Evolutionary conservation across 2,888 invertebrate genomes (phyloP), one percentile per base, ranked within the genome.

Genomic region (Sesamia inferens): DNA sequence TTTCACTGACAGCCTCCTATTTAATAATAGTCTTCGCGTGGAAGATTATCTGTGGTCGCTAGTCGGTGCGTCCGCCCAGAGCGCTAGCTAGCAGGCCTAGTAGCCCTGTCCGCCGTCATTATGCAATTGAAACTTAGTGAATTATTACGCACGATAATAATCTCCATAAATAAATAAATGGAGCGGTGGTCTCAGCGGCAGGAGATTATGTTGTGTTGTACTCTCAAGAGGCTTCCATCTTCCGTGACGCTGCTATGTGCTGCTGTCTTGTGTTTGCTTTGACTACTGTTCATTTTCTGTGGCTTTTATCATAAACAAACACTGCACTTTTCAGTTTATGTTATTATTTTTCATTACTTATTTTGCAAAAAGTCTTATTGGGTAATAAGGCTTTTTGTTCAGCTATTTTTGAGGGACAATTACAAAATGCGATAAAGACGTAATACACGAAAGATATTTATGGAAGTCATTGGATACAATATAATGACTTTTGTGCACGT

Each of bases 61-160:
- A 69, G 86, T 85, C 83, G 81, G 77, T 68, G 90, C 91, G 93
- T 94, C 92, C 94, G 95, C 94, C 94, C 91, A 88, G 91, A 94
- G 94, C 89, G 79, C 78, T 85, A 78, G 83, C 85, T 78, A 81
- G 82, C 78, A 79, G 85, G 86, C 88, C 90, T 94, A 90, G 95
- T 95, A 95, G 94, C 93, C 88, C 90, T 93, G 94, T 94, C 94
- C 88, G 93, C 94, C 93, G 90, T 95, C 94, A 96, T 96, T 96
- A 96, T 94, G 96, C 96, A 96, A 96, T 96, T 96, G 96, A 96
- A 96, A 95, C 94, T 96, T 95, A 94, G 94, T 96, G 96, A 96
- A 95, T 94, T 96, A 96, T 96, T 94, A 96, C 94, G 92, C 93
- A 94, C 92, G 94, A 95, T 96, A 94, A 95, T 94, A 94, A 95